Evolutionary conservation across 30 jellyfish, hydroid and myxozoan species (phyloP), one percentile per base, ranked within the genome.

Genomic region (Sanderia malayensis): DNA sequence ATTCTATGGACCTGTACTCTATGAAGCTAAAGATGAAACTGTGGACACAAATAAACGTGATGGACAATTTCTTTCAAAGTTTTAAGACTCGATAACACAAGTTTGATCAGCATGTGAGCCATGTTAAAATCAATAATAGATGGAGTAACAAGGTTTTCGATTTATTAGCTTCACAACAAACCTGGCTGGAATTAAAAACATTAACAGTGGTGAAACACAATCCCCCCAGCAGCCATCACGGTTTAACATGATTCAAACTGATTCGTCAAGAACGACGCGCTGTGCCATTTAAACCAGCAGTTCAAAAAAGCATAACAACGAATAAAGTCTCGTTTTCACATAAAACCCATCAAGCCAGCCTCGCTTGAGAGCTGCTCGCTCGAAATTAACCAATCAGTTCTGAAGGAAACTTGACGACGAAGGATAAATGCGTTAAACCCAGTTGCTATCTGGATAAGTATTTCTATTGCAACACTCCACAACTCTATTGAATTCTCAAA

Each of bases 141-240:
- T 49, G 64, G 27, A 18, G 24, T 4, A 49, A 4, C 24, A 49
- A 4, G 27, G 64, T 13, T 49, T 19, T 24, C 64, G 18, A 49
- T 49, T 9, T 4, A 49, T 49, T 49, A 19, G 64, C 27, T 2
- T 19, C 7, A 49, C 27, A 49, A 49, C 64, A 49, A 7, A 49
- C 64, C 64, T 4, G 64, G 64, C 64, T 4, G 64, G 64, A 19
- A 4, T 24, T 49, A 49, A 4, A 49, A 49, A 49, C 64, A 49
- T 15, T 4, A 19, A 18, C 64, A 15, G 64, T n/a, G 27, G 64
- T 18, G 18, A 15, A 8, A 7, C 4, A 49, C 18, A 49, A 49
- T 49, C 4, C 64, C 2, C 64, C 18, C 64, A 49, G 64, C 64
- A 49, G 27, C 18, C 18, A 15, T 9, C 64, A 49, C 25, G 24